phyloP scores from a whole-genome alignment of 2,797 vertebrate genomes.

The Huso huso region DNA sequence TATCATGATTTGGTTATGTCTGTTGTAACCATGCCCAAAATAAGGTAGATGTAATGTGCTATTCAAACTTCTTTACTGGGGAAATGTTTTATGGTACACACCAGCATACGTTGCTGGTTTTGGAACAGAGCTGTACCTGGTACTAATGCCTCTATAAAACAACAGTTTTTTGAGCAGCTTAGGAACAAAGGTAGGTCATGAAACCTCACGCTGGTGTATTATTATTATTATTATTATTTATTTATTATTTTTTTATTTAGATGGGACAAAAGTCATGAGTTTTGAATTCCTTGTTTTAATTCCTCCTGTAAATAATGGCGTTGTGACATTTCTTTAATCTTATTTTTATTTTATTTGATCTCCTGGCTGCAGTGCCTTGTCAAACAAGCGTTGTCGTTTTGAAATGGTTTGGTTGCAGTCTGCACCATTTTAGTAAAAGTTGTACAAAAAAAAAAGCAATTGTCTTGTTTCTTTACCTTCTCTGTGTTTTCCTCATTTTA shows the following conservation, averaged over 20 bases:
- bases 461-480: neutral
- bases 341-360: conserved; percentile 29
- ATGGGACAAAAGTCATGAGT: conserved; percentile 19
- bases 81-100: too few relatives aligned
- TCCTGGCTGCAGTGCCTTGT: conserved; percentile 46
- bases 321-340: conserved; percentile 25
- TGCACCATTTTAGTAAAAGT: conserved; percentile 47
- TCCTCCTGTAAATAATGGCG: conserved; percentile 35
- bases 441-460: conserved; percentile 33
- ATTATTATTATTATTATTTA: conserved; percentile 6
- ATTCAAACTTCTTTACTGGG: too few relatives aligned
- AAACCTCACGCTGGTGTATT: neutral
- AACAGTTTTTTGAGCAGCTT: conserved; percentile 1
- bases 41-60: too few relatives aligned
- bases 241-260: conserved; percentile 16
- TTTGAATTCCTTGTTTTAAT: conserved; percentile 17
- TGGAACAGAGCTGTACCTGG: neutral
- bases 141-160: neutral
- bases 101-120: too few relatives aligned
- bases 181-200: neutral
- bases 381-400: conserved; percentile 38
- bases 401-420: conserved; percentile 42
- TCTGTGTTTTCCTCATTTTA: neutral
- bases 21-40: too few relatives aligned
- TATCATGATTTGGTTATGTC: too few relatives aligned